Percentiles rank a stretch among this genome's conserved stretches.
These are phyloP conservation scores for Ophion costatus DNA, from an alignment of 2,888 invertebrate genomes.

Conservation along the genomic window DNA sequence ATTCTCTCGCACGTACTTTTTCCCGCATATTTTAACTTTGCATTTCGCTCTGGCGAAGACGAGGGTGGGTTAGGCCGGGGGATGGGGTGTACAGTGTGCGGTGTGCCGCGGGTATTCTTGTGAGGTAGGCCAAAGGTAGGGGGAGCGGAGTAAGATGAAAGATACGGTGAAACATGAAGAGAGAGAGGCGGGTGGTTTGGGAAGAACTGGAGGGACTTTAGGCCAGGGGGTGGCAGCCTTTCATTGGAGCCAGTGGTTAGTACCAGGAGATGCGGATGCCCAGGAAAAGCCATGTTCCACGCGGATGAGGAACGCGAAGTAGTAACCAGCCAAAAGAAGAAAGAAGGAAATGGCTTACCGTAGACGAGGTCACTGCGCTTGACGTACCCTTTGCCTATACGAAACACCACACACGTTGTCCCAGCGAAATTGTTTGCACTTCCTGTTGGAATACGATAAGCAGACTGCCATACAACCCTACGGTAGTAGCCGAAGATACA, in stretches of 20 bases:
- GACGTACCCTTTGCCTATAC: constrained; percentile 56
- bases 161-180: constrained; percentile 14
- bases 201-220: background rate
- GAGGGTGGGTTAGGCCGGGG: background rate
- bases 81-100: background rate
- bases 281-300: background rate
- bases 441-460: constrained; percentile 67
- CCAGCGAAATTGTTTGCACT: constrained; percentile 67
- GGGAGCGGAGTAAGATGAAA: constrained; percentile 12
- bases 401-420: constrained; percentile 59
- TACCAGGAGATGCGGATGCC: background rate
- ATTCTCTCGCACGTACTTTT: constrained; percentile 79
- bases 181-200: background rate
- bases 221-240: constrained; percentile 3
- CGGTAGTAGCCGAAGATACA: background rate
- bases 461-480: constrained; percentile 21
- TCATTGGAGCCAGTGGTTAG: background rate
- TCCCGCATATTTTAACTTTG: constrained; percentile 81
- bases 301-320: constrained; percentile 12
- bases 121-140: constrained; percentile 8
- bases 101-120: background rate
- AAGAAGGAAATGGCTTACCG: constrained; percentile 37
- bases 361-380: constrained; percentile 63
- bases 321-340: constrained; percentile 13
- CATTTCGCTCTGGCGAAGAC: constrained; percentile 71